Evolutionary conservation across 2,797 vertebrate genomes (phyloP), one percentile per base, ranked within the genome.

Genomic region (Hoplostethus atlanticus): DNA sequence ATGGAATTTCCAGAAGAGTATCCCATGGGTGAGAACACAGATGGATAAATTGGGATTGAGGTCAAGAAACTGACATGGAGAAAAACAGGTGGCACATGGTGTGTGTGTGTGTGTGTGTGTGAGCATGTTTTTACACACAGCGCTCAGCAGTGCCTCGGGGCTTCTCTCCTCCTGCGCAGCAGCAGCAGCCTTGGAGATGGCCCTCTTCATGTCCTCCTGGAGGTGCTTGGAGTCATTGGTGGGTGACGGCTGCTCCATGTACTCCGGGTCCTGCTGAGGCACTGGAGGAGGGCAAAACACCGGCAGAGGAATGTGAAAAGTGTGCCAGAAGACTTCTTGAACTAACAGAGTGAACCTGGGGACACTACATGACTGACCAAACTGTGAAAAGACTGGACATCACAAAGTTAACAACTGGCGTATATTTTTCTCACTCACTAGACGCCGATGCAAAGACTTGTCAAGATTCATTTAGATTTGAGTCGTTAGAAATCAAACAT

Each of bases 241-340:
- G 87, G 96, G 96, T 4, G 96, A 97, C 7, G 96, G 96, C 84
- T 98, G 98, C 81, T 99, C 98, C 96, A 99, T 96, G 93, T 99
- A 98, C 83, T 98, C 97, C 15, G 95, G 95, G 76, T 98, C 97
- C 88, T 95, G 96, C 80, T 95, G 93, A 87, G 94, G 90, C 64
- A 87, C 96, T 98, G 93, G 8, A 64, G 60, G 28, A 38, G 0
- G 30, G 16, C 0, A 25, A 74, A 1, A 40, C n/a, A 68, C 10
- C 28, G 6, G 59, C 2, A 78, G 4, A 73, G 17, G 50, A 28
- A 70, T 0, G 3, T 3, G 6, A 54, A 13, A 16, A 31, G 0
- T 9, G 21, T 2, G 0, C 1, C 1, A 11, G 9, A 15, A 54
- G 11, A 54, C 5, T 21, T 15, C 52, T 6, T 5, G 15, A 31